These are phyloP conservation scores for Crotalus helleri DNA, from an alignment of 2,113 vertebrate genomes.

Conservation along the genomic window DNA sequence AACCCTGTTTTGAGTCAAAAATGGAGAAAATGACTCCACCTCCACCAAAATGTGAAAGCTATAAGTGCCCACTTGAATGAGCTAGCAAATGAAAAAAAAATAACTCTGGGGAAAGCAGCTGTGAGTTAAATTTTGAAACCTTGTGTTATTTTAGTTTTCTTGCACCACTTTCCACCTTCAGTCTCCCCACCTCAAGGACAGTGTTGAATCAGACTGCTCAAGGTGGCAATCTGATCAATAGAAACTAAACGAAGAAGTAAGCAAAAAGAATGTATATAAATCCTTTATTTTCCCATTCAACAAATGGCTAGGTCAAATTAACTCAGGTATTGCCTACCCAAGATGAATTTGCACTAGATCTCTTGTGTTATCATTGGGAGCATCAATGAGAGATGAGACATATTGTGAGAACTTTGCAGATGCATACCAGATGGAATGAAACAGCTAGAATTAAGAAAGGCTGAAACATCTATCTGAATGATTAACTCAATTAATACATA, in stretches of 20 bases:
- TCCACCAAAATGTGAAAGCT: not conserved
- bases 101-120: not conserved
- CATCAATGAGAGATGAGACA: not conserved
- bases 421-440: not conserved
- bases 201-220: not conserved
- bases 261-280: not conserved
- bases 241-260: not conserved
- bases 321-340: not conserved
- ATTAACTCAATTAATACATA: not conserved
- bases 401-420: not conserved
- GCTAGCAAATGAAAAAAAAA: not conserved
- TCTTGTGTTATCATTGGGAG: not conserved
- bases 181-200: not conserved
- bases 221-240: not conserved
- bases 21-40: not conserved
- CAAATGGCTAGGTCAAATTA: not conserved
- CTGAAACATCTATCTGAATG: not conserved
- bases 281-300: not conserved
- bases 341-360: not conserved
- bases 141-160: not conserved
- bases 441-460: not conserved
- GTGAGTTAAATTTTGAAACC: slow-evolving; percentile 4
- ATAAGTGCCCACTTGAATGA: not conserved
- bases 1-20: not conserved
- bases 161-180: not conserved